Evolutionary conservation across 2,797 vertebrate species (phyloP), one percentile per base, ranked within the genome.

Genomic region (Podargus strigoides): DNA sequence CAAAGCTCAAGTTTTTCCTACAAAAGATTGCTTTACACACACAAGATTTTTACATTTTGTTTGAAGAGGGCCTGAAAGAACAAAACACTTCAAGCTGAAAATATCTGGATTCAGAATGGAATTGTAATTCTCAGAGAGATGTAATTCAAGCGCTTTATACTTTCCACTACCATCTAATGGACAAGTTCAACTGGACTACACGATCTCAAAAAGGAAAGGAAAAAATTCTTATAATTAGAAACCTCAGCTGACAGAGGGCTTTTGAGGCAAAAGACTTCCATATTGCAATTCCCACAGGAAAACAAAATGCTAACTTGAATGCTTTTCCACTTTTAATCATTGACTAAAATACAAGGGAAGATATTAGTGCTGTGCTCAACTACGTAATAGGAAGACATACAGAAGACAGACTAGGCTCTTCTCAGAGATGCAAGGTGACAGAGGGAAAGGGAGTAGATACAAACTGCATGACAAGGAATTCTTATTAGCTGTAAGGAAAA

Each of bases 1-100:
- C 34, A 93, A 87, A 91, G 64, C 64, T 85, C 36, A 74, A 63
- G 15, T 64, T 92, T 93, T 92, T 89, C 72, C 89, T 87, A 23
- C 28, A 83, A 62, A 77, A 87, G 46, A 68, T 2, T 72, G 30
- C 8, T 83, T 93, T 60, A 87, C 23, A 64, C 37, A 59, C 77
- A 85, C 8, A 27, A 56, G 44, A 89, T 87, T 89, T 58, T 82
- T 55, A 77, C 75, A 77, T 64, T 53, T 80, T 89, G 15, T 77
- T 93, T 92, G 89, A 87, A 83, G 21, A 87, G 14, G 75, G 88
- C 64, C 84, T 50, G 68, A 90, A 90, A 87, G 68, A 90, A 14
- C 56, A 58, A 82, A 55, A 70, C 28, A 42, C 15, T 94, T 91
- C 4, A 39, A 93, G 68, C 18, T 87, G 68, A 92, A 97, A 79